Base-by-base conservation (phyloP, 2,888 invertebrate species). In the Morpho helenor region DNA sequence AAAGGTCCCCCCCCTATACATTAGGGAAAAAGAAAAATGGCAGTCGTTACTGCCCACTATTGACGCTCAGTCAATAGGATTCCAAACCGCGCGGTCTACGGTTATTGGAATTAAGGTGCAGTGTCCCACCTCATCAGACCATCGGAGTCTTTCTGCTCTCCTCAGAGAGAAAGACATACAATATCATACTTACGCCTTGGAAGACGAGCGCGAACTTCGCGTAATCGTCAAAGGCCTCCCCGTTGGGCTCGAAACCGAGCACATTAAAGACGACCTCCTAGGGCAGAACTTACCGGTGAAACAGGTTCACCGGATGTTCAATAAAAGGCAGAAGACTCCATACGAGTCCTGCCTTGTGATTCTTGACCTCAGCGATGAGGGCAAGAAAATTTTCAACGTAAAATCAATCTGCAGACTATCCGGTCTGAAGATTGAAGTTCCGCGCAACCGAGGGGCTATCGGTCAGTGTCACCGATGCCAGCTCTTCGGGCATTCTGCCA, bases 131-230 rank as follows among this genome's bases (percentile, higher is more conserved):
- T n/a, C 52, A 3, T 5, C 10, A 5, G 56, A 55, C 16, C 56
- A 59, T 31, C 44, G 59, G 0, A 2, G 1, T 0, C 7, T 59
- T 2, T 51, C 56, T 0, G 4, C 8, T 7, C n/a, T 46, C 7
- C 44, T 59, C 1, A 23, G 44, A 1, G 10, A 9, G 2, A 23
- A 23, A 0, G 39, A 44, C 0, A n/a, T 52, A 4, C 45, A 39
- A 0, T 59, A 23, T 1, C 45, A 52, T 8, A 52, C 52, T 0
- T 56, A 56, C 16, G 60, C 56, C 3, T 49, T 60, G 0, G 45
- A 56, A 1, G 56, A 60, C 3, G 60, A 59, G 40, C 59, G 59
- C 39, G 23, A 42, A 2, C 31, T 56, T 0, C 40, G 49, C 9
- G 49, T 49, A 0, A 56, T 56, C 8, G 46, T 56, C 3, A 23